Percentiles rank a stretch among this genome's conserved stretches.
These are phyloP conservation scores for Neocloeon triangulifer DNA, from an alignment of 1,140 invertebrate species.

Conservation along the genomic window DNA sequence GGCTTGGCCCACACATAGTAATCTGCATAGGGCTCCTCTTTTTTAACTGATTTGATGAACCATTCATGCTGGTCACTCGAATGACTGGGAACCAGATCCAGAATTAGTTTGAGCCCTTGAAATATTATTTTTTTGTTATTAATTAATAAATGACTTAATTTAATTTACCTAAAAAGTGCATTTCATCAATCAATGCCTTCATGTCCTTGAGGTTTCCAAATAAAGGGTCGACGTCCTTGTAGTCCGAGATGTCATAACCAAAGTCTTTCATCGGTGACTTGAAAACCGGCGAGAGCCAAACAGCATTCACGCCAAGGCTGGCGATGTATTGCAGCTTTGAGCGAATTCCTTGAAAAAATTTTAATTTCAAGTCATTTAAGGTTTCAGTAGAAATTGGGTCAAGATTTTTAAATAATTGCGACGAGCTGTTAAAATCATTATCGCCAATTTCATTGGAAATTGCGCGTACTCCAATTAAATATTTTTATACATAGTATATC, in stretches of 20 bases:
- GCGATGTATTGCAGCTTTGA: conserved; percentile 35
- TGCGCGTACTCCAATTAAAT: no score
- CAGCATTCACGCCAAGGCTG: conserved; percentile 29
- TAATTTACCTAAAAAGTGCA: no score
- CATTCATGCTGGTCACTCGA: conserved; percentile 54
- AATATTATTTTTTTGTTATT: conserved; percentile 6
- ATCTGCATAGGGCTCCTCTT: conserved; percentile 33
- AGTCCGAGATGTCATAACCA: conserved; percentile 57
- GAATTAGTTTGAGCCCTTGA: conserved; percentile 46
- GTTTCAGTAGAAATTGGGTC: no score
- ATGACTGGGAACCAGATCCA: conserved; percentile 76
- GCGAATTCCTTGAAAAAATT: conserved; percentile 28
- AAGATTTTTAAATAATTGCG: no score
- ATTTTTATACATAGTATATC: no score
- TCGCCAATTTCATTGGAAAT: no score
- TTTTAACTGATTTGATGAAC: conserved; percentile 43
- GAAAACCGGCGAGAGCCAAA: conserved; percentile 50
- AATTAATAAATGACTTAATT: no score
- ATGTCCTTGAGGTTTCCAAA: conserved; percentile 55
- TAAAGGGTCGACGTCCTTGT: conserved; percentile 38
- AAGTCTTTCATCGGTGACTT: conserved; percentile 40
- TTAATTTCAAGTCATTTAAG: no score
- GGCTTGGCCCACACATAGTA: conserved; percentile 58
- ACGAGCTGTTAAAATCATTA: no score
- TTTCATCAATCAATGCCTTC: conserved; percentile 28